Percentiles rank a stretch among this genome's conserved stretches.
phyloP scores from a whole-genome alignment of 1,140 invertebrate species.

The Pogonomyrmex barbatus region DNA sequence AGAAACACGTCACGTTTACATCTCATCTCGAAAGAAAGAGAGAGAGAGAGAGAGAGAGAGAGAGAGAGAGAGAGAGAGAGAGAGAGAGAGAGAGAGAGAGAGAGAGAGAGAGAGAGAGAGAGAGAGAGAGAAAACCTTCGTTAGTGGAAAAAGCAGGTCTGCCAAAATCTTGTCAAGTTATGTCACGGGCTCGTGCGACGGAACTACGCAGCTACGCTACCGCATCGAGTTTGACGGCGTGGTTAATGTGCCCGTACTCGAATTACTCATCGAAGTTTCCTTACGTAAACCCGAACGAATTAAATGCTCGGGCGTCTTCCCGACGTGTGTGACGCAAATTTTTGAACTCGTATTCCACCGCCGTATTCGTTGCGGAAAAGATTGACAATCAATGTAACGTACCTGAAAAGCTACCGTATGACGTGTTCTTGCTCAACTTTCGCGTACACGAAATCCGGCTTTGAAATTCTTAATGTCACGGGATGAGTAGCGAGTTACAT shows the following conservation, averaged over 20 bases:
- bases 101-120: background rate
- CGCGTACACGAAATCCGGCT: background rate
- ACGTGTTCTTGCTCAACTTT: background rate
- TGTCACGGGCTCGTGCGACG: constrained; percentile 63
- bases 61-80: background rate
- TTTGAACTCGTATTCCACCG: constrained; percentile 4
- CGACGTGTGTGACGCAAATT: constrained; percentile 51
- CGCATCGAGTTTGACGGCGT: constrained; percentile 1
- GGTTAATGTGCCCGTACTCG: constrained; percentile 31
- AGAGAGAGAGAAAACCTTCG: background rate
- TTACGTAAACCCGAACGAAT: constrained; percentile 64
- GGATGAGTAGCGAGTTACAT: background rate
- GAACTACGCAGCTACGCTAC: constrained; percentile 35
- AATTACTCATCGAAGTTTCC: constrained; percentile 41
- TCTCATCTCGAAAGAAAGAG: constrained; percentile 22
- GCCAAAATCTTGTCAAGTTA: constrained; percentile 70
- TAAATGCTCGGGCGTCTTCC: constrained; percentile 42
- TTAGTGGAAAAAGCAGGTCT: constrained; percentile 6
- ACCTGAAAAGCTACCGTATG: background rate
- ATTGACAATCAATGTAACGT: constrained; percentile 18
- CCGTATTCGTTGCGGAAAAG: constrained; percentile 26
- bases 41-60: constrained; percentile 7
- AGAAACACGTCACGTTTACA: constrained; percentile 53
- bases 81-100: background rate
- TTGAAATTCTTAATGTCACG: background rate